phyloP scores from a whole-genome alignment of 2,113 vertebrate genomes.

The Phyllostomus discolor region DNA sequence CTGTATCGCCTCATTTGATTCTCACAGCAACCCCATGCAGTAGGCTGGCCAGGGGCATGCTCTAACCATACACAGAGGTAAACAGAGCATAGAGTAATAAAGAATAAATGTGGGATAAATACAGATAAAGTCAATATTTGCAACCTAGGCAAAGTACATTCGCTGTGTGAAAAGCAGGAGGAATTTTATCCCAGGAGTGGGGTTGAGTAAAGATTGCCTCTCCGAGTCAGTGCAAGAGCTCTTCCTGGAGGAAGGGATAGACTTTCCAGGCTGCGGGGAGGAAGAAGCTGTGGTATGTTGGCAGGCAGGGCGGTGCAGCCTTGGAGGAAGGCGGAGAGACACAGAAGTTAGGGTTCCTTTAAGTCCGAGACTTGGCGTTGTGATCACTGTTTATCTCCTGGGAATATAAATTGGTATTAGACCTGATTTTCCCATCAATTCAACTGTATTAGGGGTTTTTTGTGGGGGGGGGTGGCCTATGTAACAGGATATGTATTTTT shows the following conservation, averaged over 20 bases:
- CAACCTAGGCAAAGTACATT: conserved; percentile 13
- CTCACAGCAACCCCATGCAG: not conserved
- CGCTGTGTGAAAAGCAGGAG: not conserved
- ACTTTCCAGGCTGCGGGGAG: not conserved
- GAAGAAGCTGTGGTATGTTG: not conserved
- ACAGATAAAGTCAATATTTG: conserved; percentile 58
- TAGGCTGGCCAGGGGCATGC: not conserved
- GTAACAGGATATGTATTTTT: not conserved
- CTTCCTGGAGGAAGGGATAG: not conserved
- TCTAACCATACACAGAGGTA: not conserved
- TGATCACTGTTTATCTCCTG: not conserved
- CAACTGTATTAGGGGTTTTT: not conserved
- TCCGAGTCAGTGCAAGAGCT: not conserved
- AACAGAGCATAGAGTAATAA: not conserved
- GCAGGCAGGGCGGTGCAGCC: not conserved
- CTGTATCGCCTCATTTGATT: not conserved
- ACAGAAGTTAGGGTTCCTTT: not conserved
- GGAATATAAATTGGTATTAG: not conserved
- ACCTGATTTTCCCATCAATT: not conserved
- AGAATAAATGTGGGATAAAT: conserved; percentile 11
- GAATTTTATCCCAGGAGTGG: conserved; percentile 40
- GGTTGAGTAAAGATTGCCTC: conserved; percentile 10
- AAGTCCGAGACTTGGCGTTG: not conserved
- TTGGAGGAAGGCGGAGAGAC: not conserved
- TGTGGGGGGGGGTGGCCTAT: not conserved